These are phyloP conservation scores for Toxotes lorentzi DNA, from an alignment of 2,797 vertebrate genomes.

Conservation along the genomic window DNA sequence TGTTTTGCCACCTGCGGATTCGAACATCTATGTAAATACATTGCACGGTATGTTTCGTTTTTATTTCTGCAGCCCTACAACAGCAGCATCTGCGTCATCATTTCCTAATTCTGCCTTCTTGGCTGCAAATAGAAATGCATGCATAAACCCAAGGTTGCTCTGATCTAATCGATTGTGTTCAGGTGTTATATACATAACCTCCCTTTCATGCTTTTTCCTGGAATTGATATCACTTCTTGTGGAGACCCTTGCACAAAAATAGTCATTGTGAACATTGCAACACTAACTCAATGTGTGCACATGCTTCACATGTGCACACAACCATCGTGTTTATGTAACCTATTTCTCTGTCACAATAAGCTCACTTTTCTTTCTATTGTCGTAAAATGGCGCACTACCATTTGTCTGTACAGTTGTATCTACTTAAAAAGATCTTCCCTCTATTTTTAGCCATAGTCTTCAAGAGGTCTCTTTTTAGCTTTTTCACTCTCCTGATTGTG, in stretches of 20 bases:
- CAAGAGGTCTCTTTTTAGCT: slow-evolving; percentile 15
- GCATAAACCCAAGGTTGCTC: slow-evolving; percentile 44
- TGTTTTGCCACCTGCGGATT: slow-evolving; percentile 36
- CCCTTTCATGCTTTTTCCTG: slow-evolving; percentile 73
- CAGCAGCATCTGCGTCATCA: background rate
- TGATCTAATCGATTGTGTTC: slow-evolving; percentile 64
- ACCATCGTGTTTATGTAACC: slow-evolving; percentile 46
- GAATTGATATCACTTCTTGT: slow-evolving; percentile 75
- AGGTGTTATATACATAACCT: slow-evolving; percentile 59
- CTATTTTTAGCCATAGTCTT: slow-evolving; percentile 64
- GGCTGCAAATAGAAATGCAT: slow-evolving; percentile 25
- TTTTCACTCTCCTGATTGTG: slow-evolving; percentile 46
- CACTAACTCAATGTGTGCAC: slow-evolving; percentile 33
- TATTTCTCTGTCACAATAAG: slow-evolving; percentile 38
- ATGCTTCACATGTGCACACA: slow-evolving; percentile 24
- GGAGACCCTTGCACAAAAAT: slow-evolving; percentile 51
- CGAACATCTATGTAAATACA: slow-evolving; percentile 5
- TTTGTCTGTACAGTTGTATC: slow-evolving; percentile 27
- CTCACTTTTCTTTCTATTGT: slow-evolving; percentile 31
- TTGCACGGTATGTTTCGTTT: background rate
- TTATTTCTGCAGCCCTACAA: background rate
- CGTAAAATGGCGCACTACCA: slow-evolving; percentile 19
- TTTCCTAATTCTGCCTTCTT: background rate
- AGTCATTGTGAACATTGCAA: slow-evolving; percentile 48
- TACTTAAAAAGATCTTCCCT: slow-evolving; percentile 17